Evolutionary conservation across 1,140 invertebrate species (phyloP).

Genomic region (Drosophila seguyi): DNA sequence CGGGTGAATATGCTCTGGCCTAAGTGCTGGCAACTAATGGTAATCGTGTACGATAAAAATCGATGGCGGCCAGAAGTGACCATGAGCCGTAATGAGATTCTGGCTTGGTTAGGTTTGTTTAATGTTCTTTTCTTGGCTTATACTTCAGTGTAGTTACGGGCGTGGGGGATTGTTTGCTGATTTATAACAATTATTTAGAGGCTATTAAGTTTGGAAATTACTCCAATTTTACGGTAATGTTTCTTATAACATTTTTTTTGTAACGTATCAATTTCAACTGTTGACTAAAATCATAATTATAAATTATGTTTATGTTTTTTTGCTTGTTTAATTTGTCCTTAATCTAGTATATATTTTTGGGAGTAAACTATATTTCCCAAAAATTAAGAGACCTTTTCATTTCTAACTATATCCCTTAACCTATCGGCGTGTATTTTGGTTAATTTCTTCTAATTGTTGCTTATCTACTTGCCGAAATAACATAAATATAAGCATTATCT

Average conservation of each 20-base stretch:
- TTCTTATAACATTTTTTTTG: not conserved
- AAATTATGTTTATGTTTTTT: too few species aligned
- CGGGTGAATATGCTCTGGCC: not conserved
- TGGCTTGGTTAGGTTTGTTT: not conserved
- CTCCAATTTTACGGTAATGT: not conserved
- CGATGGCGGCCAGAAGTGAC: slow-evolving; percentile 37
- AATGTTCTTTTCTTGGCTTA: not conserved
- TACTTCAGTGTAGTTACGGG: not conserved
- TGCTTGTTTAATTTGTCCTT: too few species aligned
- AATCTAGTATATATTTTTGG: too few species aligned
- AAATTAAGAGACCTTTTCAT: too few species aligned
- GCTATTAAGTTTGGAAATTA: not conserved
- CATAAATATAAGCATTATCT: not conserved
- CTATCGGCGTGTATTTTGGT: too few species aligned
- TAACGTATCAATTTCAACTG: not conserved
- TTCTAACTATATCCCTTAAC: too few species aligned
- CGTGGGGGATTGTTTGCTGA: not conserved
- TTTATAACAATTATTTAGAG: slow-evolving; percentile 1
- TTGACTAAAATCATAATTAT: too few species aligned
- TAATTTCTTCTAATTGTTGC: too few species aligned
- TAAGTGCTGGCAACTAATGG: slow-evolving; percentile 27
- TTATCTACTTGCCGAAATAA: too few species aligned
- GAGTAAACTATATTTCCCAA: too few species aligned
- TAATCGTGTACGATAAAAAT: slow-evolving; percentile 28
- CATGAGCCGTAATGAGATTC: slow-evolving; percentile 6